phyloP scores from a whole-genome alignment of 2,113 vertebrate species.

The Indicator maculatus region DNA sequence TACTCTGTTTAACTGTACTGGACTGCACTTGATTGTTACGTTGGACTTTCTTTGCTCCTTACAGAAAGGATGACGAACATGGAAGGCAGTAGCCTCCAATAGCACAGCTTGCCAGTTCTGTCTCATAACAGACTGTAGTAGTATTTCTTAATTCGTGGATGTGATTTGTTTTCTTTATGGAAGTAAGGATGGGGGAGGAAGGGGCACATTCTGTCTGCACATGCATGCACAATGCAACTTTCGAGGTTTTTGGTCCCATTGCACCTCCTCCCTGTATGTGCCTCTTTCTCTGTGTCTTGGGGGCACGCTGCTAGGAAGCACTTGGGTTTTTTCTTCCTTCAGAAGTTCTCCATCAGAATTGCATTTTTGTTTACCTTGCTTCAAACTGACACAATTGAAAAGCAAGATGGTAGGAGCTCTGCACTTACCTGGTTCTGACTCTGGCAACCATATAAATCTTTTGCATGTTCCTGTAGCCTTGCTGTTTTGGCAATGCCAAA shows the following conservation, averaged over 20 bases:
- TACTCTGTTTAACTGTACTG: neutral
- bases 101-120: neutral
- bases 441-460: neutral
- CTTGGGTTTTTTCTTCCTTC: neutral
- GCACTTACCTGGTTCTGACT: neutral
- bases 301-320: neutral
- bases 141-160: neutral
- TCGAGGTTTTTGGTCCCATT: neutral
- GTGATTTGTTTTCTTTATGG: neutral
- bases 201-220: accelerated
- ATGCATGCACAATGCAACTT: accelerated
- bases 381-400: neutral
- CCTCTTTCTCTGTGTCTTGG: neutral
- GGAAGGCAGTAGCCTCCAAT: neutral
- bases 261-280: accelerated
- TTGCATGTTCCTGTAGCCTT: neutral
- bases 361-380: neutral
- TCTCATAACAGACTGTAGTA: neutral
- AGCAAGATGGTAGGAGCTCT: neutral
- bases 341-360: neutral
- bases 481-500: neutral
- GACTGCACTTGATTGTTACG: neutral
- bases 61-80: neutral
- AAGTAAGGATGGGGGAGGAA: neutral
- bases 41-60: neutral